Percentiles rank a stretch among this genome's conserved stretches.
Evolutionary conservation across 2,113 vertebrate species (phyloP).

Genomic region (Chunga burmeisteri): DNA sequence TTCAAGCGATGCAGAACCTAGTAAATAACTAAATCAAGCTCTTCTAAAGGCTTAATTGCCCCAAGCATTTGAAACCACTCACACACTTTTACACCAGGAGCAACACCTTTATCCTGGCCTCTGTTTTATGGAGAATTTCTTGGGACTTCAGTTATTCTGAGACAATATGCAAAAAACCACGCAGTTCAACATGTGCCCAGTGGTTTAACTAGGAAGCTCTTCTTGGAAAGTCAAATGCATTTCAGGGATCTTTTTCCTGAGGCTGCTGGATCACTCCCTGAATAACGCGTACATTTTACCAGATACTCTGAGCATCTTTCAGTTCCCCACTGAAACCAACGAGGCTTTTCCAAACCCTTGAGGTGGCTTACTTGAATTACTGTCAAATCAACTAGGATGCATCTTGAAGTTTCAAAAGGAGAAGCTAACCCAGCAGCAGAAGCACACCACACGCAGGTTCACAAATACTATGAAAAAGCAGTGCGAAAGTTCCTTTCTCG

Average conservation of each 20-base stretch:
- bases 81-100: neutral
- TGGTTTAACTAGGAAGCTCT: neutral
- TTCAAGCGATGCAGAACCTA: neutral
- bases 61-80: neutral
- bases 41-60: neutral
- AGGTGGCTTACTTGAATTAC: neutral
- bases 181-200: neutral
- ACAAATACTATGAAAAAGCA: neutral
- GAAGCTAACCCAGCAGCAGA: neutral
- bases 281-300: neutral
- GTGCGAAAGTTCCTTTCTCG: fast-evolving
- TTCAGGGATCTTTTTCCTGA: neutral
- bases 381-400: neutral
- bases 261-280: neutral
- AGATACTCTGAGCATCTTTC: neutral
- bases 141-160: neutral
- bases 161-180: neutral
- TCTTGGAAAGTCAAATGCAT: neutral
- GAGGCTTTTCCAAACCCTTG: neutral
- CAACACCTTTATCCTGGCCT: neutral
- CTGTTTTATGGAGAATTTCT: neutral
- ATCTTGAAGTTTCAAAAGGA: neutral
- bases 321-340: neutral
- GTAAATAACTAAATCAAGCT: neutral
- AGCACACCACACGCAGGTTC: fast-evolving